Evolutionary conservation across 2,888 invertebrate genomes (phyloP), one percentile per base, ranked within the genome.

Genomic region (Neocrepidodera transversa): DNA sequence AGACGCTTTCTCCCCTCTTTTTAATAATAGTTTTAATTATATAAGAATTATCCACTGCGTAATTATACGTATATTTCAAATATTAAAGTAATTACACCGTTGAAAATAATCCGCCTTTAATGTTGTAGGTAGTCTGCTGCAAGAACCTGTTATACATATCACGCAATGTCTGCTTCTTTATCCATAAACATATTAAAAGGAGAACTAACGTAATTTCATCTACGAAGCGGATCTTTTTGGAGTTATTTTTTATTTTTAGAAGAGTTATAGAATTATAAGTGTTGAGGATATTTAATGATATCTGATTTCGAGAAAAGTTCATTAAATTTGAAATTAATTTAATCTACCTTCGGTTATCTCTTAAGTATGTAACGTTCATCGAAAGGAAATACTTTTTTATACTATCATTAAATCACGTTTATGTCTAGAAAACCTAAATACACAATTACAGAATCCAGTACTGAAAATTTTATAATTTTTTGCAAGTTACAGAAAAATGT

Each of bases 151-250:
- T 70, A 67, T 69, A 67, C 67, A 62, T 68, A 66, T 63, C 71
- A 71, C 69, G 71, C 71, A 71, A 71, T 60, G 71, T 71, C 69
- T 69, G 69, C 65, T 69, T 65, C 64, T 67, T n/a, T 64, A 58
- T 63, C 60, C 59, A 63, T 66, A 66, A 69, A 71, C 65, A 65
- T 58, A 59, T 58, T 62, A 63, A 64, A 61, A 64, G 45, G 66
- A 67, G 66, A 67, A 69, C 67, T 67, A 66, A 67, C 64, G 70
- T 71, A 71, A 71, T 72, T 72, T 67, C 70, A 70, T 71, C 71
- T 68, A 67, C 63, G 67, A 60, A 68, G 66, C 69, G 35, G 60
- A 61, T 60, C 54, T 58, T 60, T 64, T 71, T 68, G 68, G 70
- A 69, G 66, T 68, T 70, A 68, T 67, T 67, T 67, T 66, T 55